Base-by-base conservation (phyloP, 2,888 invertebrate species). In the Zele albiditarsus region DNA sequence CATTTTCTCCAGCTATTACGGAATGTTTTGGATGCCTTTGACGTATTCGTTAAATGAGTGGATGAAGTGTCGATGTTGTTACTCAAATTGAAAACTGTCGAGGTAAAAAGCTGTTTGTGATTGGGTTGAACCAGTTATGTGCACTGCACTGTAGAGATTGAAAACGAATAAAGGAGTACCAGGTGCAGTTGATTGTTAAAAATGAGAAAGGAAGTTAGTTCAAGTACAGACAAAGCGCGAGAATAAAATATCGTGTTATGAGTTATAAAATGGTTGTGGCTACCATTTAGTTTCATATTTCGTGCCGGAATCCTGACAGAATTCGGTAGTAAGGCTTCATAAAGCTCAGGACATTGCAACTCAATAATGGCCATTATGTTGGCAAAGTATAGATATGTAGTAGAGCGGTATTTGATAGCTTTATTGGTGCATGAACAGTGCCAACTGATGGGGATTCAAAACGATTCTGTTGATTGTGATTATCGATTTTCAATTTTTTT, bases 361-460 rank as follows among this genome's bases (percentile, higher is more conserved):
- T 74, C 73, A 76, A 78, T 78, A 79, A 76, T 71, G 70, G 73
- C 74, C 65, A 78, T 79, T 73, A 74, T 76, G 12, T 38, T 38
- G 12, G 38, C 12, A 38, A 38, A 8, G 8, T 38, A 2, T 12
- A 38, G 38, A 12, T 8, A 38, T 38, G 8, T 38, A 12, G 1
- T 38, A 38, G 38, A 38, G 38, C 10, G 68, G 25, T 69, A 68
- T 46, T 46, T 27, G 27, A 38, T 38, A 42, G 16, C 16, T 38
- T 46, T 38, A 65, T 12, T 65, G 31, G 12, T 65, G 38, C 33
- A 31, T 65, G 10, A 25, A 62, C n/a, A 28, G 16, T 16, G 16
- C 10, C 10, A 62, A 23, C 10, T n/a, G n/a, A 12, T 33, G n/a
- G 10, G n/a, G 8, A 65, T 33, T 23, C 5, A 65, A 65, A 38